Evolutionary conservation across 2,113 vertebrate genomes (phyloP).

Genomic region (Pterocles orientalis): DNA sequence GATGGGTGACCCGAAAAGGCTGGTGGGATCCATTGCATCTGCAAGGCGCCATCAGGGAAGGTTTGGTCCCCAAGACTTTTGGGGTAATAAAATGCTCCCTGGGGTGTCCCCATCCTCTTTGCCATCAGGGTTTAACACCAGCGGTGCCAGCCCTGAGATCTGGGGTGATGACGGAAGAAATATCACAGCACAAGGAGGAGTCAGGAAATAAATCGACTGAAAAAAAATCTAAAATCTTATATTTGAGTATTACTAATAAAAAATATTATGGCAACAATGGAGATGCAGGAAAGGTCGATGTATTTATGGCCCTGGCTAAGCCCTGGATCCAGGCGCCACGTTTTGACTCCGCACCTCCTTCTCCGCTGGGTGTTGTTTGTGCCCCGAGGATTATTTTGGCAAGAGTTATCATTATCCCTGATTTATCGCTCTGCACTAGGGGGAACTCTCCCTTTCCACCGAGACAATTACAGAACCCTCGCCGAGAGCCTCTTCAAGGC

Average conservation of each 20-base stretch:
- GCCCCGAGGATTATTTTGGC: conserved; percentile 79
- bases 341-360: conserved; percentile 71
- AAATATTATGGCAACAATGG: neutral
- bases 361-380: conserved; percentile 72
- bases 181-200: neutral
- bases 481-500: conserved; percentile 69
- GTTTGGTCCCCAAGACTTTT: neutral
- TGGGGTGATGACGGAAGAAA: neutral
- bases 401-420: conserved; percentile 78
- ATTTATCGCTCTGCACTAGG: conserved; percentile 73
- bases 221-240: neutral
- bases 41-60: fast-evolving
- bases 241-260: neutral
- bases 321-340: conserved; percentile 46
- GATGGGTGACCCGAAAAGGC: fast-evolving
- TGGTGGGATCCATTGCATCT: neutral
- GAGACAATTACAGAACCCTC: conserved; percentile 71
- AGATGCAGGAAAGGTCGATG: neutral
- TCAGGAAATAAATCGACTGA: neutral
- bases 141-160: neutral
- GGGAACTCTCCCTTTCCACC: conserved; percentile 70
- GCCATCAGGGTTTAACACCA: neutral
- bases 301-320: conserved; percentile 49
- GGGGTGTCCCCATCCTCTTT: neutral
- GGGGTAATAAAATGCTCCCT: neutral